Evolutionary conservation across 2,888 invertebrate genomes (phyloP), one percentile per base, ranked within the genome.

Genomic region (Eupeodes latifasciatus): DNA sequence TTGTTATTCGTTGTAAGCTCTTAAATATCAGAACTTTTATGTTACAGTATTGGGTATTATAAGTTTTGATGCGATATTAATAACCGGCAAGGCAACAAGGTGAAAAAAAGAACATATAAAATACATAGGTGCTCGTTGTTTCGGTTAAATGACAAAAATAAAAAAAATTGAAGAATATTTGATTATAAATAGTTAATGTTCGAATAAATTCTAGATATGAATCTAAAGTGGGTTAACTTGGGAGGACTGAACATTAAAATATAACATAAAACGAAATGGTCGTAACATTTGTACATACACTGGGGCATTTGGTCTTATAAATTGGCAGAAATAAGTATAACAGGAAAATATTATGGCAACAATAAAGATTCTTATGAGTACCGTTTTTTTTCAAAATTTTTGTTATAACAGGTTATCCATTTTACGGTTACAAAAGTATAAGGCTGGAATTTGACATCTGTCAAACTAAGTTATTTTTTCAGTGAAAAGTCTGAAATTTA

Each of bases 61-160:
- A 81, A 81, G 78, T 74, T 85, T 72, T 88, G 85, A 88, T 88
- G 88, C 64, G 88, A 85, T 88, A 88, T 88, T 88, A 88, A 88
- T 88, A 88, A 75, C 81, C 53, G 19, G 36, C 14, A 57, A 75
- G 19, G 36, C 14, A 57, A 75, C 51, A 49, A 44, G 53, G 62
- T 51, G 34, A 75, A 27, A 51, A n/a, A 12, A 16, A 55, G 53
- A 19, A 57, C 11, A n/a, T 34, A 57, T 10, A 14, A 72, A 19
- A 5, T 47, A 40, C 49, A 49, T 75, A 27, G 47, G 16, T 66
- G 36, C 51, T 74, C 27, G 51, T 71, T 71, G 57, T 74, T 81
- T 64, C 14, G 76, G 71, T 51, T 81, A 81, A 85, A 79, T 66
- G 79, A 27, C n/a, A 57, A 5, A 69, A 47, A 47, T 7, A 34